Evolutionary conservation across 2,113 vertebrate species (phyloP), one percentile per base, ranked within the genome.

Genomic region (Chiloscyllium plagiosum): DNA sequence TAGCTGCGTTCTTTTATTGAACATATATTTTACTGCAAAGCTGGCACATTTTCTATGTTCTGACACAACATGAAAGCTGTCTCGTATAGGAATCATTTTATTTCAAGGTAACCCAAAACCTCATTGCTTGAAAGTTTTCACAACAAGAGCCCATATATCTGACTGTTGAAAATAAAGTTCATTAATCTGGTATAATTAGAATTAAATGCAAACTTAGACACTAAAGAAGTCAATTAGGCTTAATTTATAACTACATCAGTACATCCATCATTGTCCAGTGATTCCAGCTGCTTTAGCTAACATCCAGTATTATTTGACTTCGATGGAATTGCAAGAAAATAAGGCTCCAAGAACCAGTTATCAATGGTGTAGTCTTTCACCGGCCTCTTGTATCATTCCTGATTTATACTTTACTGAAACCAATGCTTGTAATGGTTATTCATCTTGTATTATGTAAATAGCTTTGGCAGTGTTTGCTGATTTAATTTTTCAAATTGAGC

Each of bases 221-320:
- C 94, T 50, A 95, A 95, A 95, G 94, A 69, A 95, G 94, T 95
- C 68, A 95, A 95, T 95, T 95, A 95, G 26, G 26, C 42, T 72
- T 95, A 50, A 95, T 95, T 95, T 95, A 95, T 69, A 95, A 95
- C 94, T 29, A 12, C 69, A 70, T 95, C 94, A 72, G 69, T 19
- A 17, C 4, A 95, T 95, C 68, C 94, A 95, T 95, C 94, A 95
- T 76, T 95, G 70, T 95, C 37, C 47, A n/a, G 61, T 93, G 33
- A 50, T 95, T 95, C 94, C 24, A 95, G 69, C 24, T 95, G 69
- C 47, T 76, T 72, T 76, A 70, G 15, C 94, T 17, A 95, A 95
- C 26, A 15, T 26, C 13, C 72, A 61, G 24, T 76, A 66, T 68
- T 68, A 68, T 95, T 72, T 33, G 47, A 95, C 47, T 72, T 69